These are phyloP conservation scores for Eupithecia inturbata DNA, from an alignment of 2,888 invertebrate species.

Conservation along the genomic window DNA sequence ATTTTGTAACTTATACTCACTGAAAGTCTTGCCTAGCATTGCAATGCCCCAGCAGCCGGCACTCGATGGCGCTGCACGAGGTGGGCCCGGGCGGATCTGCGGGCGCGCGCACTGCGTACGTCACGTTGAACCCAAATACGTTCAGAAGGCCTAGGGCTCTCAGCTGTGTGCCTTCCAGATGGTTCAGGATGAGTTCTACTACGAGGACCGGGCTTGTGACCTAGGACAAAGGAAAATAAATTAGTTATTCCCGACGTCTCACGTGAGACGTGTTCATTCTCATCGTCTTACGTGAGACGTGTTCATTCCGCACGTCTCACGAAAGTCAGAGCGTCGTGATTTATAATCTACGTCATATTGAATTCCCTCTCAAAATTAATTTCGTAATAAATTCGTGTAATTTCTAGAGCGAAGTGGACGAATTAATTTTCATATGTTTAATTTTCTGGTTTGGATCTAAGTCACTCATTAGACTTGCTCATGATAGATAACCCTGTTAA, in stretches of 20 bases:
- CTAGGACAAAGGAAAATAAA: slow-evolving; percentile 54
- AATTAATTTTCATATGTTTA: neutral
- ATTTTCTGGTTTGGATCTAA: neutral
- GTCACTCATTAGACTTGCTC: neutral
- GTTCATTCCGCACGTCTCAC: no score
- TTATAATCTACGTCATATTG: no score
- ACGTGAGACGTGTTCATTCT: no score
- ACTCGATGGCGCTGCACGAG: slow-evolving; percentile 91
- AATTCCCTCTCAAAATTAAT: neutral
- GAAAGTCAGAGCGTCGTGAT: no score
- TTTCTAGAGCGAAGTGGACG: neutral
- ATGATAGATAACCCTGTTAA: neutral
- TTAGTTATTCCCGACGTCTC: no score
- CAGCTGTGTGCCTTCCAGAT: slow-evolving; percentile 91
- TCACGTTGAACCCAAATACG: slow-evolving; percentile 96
- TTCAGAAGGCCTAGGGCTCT: slow-evolving; percentile 92
- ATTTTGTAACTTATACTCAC: slow-evolving; percentile 80
- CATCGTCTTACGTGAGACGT: no score
- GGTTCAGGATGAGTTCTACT: slow-evolving; percentile 89
- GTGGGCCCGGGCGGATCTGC: slow-evolving; percentile 78
- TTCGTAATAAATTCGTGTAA: neutral
- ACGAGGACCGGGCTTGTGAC: slow-evolving; percentile 90
- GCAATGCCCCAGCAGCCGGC: slow-evolving; percentile 94
- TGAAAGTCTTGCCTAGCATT: slow-evolving; percentile 88
- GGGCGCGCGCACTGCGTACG: slow-evolving; percentile 89